phyloP scores from a whole-genome alignment of 2,113 vertebrate genomes.

The Lepidothrix coronata region DNA sequence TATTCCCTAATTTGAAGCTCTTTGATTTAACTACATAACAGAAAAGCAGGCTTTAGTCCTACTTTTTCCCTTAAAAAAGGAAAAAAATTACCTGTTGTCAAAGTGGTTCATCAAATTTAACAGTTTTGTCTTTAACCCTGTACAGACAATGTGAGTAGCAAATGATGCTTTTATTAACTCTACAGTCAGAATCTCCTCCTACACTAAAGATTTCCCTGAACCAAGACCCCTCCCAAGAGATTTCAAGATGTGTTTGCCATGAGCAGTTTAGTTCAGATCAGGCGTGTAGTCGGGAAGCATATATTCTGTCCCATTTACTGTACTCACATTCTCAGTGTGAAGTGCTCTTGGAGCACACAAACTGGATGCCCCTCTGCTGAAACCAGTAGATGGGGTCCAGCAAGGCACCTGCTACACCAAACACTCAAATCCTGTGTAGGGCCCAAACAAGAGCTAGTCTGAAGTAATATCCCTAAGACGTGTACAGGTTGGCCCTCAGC shows the following conservation, averaged over 20 bases:
- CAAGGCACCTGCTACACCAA: neutral
- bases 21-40: neutral
- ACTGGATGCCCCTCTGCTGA: neutral
- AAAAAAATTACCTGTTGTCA: neutral
- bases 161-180: neutral
- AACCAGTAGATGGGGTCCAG: neutral
- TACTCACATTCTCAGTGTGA: neutral
- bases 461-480: neutral
- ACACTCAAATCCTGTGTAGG: neutral
- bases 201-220: neutral
- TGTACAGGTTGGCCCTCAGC: neutral
- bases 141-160: neutral
- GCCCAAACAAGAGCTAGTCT: rapidly evolving
- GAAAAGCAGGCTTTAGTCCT: neutral
- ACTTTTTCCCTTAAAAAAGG: neutral
- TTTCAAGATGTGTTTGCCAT: neutral
- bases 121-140: neutral
- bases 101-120: neutral
- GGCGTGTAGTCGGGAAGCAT: neutral
- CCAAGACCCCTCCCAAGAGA: neutral
- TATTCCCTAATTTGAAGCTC: neutral
- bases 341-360: neutral
- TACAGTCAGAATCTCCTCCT: neutral
- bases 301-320: neutral
- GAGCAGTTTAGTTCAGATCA: neutral